Evolutionary conservation across 2,888 invertebrate species (phyloP).

Genomic region (Oscheius sp.): DNA sequence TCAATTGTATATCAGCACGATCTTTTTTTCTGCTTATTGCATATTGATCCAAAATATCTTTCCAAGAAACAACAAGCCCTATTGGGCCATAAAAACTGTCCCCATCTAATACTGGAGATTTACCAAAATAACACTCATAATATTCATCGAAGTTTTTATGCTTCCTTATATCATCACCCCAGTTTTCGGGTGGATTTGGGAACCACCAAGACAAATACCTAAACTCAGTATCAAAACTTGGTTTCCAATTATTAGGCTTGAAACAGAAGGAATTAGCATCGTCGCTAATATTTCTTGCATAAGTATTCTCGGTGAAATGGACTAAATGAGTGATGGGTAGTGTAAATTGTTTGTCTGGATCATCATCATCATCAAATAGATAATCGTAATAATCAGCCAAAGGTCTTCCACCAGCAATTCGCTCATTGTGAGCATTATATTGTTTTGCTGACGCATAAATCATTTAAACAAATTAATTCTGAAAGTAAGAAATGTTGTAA

Average conservation of each 20-base stretch:
- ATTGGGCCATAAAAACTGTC: not conserved
- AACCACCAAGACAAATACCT: not conserved
- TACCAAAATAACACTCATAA: no score
- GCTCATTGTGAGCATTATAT: not conserved
- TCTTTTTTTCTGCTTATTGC: not conserved
- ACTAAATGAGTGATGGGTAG: not conserved
- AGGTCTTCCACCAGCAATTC: not conserved
- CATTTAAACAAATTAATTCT: no score
- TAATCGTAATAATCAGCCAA: not conserved
- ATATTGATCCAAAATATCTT: not conserved
- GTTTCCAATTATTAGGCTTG: not conserved
- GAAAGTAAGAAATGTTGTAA: no score
- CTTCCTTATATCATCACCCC: not conserved
- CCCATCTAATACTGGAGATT: not conserved
- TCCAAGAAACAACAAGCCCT: not conserved
- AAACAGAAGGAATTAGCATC: not conserved
- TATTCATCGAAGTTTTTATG: no score
- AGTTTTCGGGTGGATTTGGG: not conserved
- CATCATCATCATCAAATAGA: not conserved
- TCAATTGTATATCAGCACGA: not conserved
- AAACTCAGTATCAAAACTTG: not conserved
- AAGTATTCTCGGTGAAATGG: not conserved
- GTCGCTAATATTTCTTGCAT: not conserved
- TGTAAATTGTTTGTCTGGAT: not conserved
- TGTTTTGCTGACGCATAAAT: no score